Evolutionary conservation across 2,797 vertebrate species (phyloP), one percentile per base, ranked within the genome.

Genomic region (Distichodus sexfasciatus): DNA sequence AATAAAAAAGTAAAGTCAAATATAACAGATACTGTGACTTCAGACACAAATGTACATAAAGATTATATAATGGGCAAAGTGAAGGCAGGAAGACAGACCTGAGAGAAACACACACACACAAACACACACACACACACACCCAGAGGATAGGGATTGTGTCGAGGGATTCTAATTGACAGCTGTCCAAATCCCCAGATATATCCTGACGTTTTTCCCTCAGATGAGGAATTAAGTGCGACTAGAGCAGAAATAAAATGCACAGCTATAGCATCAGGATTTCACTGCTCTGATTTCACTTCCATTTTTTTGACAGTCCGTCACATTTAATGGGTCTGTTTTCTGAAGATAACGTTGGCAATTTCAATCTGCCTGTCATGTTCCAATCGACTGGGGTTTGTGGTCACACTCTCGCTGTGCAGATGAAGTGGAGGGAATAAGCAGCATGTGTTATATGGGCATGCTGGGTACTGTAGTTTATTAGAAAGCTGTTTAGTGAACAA

Each of bases 151-250:
- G 76, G 83, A 79, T 83, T 85, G 84, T 82, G 74, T 86, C 68
- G 62, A 87, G 80, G 82, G 86, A 84, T 86, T 86, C 84, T 87
- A 87, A 90, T 85, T 86, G 87, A 89, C 86, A 89, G 82, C 85
- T 88, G 82, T 84, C 77, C 82, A 87, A 86, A 87, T 87, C 84
- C 86, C 82, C 83, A 76, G 69, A 74, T 77, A 73, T 59, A 77
- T 71, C 29, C 64, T 23, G 28, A 19, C 40, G 65, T 53, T 48
- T 73, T 48, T 33, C 51, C 58, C 55, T 68, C 62, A 75, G 71
- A 76, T 55, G 11, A 58, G 59, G 60, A 69, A 69, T 76, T 76
- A 76, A 67, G 66, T 58, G 38, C 43, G 59, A 67, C 61, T 68
- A 69, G 31, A 67, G 62, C 23, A 15, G 40, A 26, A 31, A 36